These are phyloP conservation scores for Teleogryllus occipitalis DNA, from an alignment of 1,140 invertebrate species.

Conservation along the genomic window DNA sequence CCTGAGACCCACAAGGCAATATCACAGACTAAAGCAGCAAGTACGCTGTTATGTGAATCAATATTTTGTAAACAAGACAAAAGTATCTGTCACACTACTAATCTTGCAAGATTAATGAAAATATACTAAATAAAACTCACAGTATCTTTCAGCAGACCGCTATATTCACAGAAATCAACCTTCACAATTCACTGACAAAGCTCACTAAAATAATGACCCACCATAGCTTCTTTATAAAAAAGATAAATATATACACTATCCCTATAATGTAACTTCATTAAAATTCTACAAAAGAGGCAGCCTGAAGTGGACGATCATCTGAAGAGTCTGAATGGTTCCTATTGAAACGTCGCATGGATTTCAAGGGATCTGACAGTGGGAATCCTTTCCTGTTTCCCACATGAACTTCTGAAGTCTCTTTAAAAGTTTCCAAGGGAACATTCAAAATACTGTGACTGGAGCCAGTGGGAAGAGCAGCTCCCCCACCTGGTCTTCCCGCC, in stretches of 20 bases:
- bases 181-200: too few species aligned
- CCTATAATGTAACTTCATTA: background rate
- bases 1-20: background rate
- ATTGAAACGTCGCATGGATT: background rate
- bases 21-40: background rate
- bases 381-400: background rate
- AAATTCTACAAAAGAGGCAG: background rate
- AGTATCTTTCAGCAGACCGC: background rate
- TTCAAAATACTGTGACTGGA: background rate
- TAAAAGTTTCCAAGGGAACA: background rate
- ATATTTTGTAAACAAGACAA: background rate
- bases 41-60: background rate
- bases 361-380: background rate
- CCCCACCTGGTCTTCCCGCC: background rate
- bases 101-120: background rate
- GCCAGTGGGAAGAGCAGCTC: background rate
- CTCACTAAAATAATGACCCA: background rate
- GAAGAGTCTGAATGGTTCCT: background rate
- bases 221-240: background rate
- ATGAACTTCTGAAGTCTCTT: background rate
- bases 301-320: background rate
- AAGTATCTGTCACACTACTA: background rate
- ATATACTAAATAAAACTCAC: background rate
- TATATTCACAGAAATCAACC: too few species aligned
- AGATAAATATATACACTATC: background rate